These are phyloP conservation scores for Python bivittatus DNA, from an alignment of 2,113 vertebrate species.

Conservation along the genomic window DNA sequence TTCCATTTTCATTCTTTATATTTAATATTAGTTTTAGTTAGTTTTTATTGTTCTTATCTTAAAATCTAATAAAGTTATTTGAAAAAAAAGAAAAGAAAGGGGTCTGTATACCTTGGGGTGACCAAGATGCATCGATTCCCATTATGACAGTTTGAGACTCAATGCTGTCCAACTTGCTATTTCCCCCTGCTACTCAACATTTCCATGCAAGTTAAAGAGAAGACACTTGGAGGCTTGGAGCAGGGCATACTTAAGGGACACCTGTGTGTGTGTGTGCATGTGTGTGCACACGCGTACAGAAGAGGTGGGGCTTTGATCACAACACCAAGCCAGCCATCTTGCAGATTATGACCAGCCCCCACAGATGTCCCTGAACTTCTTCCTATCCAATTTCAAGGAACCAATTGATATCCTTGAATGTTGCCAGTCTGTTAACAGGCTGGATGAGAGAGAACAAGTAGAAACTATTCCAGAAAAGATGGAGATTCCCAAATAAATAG, in stretches of 20 bases:
- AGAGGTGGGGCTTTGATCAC: too few species aligned
- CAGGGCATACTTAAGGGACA: not conserved
- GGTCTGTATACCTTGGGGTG: too few species aligned
- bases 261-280: too few species aligned
- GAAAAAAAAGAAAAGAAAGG: too few species aligned
- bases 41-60: too few species aligned
- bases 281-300: too few species aligned
- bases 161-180: not conserved
- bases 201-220: not conserved
- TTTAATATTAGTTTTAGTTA: too few species aligned
- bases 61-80: too few species aligned
- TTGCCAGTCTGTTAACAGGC: not conserved
- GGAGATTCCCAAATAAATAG: not conserved
- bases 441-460: too few species aligned
- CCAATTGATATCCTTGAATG: not conserved
- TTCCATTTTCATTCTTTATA: too few species aligned
- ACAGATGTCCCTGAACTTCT: too few species aligned
- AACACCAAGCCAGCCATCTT: too few species aligned
- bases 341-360: not conserved
- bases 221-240: not conserved
- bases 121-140: not conserved
- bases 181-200: not conserved
- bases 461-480: not conserved
- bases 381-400: not conserved
- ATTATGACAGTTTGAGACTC: not conserved